Evolutionary conservation across 2,113 vertebrate species (phyloP), one percentile per base, ranked within the genome.

Genomic region (Varanus komodoensis): DNA sequence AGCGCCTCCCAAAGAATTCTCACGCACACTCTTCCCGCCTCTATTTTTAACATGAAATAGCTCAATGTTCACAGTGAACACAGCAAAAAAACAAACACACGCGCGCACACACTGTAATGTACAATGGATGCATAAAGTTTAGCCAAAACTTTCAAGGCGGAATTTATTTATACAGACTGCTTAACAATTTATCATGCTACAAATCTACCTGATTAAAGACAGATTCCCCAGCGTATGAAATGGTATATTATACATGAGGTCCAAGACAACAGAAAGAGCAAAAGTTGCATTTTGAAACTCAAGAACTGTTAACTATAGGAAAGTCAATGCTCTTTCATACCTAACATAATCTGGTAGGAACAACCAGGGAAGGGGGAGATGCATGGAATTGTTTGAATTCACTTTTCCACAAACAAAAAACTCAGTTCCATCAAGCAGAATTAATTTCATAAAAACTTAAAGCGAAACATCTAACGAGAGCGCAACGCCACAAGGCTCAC

Each of bases 181-280:
- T 95, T 90, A 95, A 97, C 96, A 95, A 96, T 95, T 96, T 94
- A 94, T 86, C 97, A 98, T 97, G 97, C 97, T 97, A 96, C 95
- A 96, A 96, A 96, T 94, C 96, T 96, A 97, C 93, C 92, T 93
- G 93, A 92, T 93, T 94, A 95, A 96, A 93, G 95, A 97, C 93
- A 94, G 93, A 92, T 94, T 97, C 95, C 92, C 89, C 81, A 89
- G 94, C 92, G 96, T 95, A 94, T 95, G 93, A 96, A 91, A 95
- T 89, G 93, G 93, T 93, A 85, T 93, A 86, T 96, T 97, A 97
- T 96, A 96, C 94, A 97, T 95, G 94, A 96, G 67, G 79, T 96
- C 90, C 93, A 95, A 96, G 94, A 97, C 94, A 82, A 96, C 91
- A 96, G 93, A 96, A 95, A 96, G 91, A 94, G 95, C 93, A 89